These are phyloP conservation scores for Mirounga angustirostris DNA, from an alignment of 2,113 vertebrate genomes.

Conservation along the genomic window DNA sequence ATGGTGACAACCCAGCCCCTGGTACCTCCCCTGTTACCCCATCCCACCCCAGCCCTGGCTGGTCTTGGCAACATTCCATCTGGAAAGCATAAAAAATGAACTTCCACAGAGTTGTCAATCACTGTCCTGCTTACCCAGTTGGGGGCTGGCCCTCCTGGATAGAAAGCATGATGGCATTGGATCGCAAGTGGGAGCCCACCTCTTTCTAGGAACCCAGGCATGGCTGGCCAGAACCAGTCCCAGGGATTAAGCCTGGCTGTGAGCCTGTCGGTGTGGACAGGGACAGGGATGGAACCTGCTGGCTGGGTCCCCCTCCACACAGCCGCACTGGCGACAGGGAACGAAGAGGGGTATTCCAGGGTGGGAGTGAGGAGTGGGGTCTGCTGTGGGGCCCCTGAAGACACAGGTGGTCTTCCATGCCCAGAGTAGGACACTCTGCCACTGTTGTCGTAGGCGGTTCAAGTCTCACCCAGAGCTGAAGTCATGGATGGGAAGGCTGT, in stretches of 20 bases:
- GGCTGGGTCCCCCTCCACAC: background rate
- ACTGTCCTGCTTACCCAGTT: background rate
- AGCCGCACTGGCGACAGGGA: background rate
- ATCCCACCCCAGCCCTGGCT: no score
- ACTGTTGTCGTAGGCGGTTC: background rate
- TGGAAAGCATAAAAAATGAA: background rate
- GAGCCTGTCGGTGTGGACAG: background rate
- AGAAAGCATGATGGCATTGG: background rate
- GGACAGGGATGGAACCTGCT: rapidly evolving
- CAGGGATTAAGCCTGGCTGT: background rate
- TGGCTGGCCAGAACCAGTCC: background rate
- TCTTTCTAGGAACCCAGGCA: background rate
- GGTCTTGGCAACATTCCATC: background rate
- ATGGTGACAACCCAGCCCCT: background rate
- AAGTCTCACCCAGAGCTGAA: slow-evolving; percentile 8
- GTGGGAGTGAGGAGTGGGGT: background rate
- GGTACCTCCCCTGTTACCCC: background rate
- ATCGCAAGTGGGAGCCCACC: background rate
- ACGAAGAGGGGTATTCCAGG: background rate
- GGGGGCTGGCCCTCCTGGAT: background rate
- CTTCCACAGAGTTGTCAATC: background rate
- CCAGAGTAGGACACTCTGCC: background rate
- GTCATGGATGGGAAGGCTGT: slow-evolving; percentile 39
- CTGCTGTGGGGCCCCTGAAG: background rate
- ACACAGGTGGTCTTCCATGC: background rate